These are phyloP conservation scores for Chrysolina oricalcia DNA, from an alignment of 2,888 invertebrate species.

Conservation along the genomic window DNA sequence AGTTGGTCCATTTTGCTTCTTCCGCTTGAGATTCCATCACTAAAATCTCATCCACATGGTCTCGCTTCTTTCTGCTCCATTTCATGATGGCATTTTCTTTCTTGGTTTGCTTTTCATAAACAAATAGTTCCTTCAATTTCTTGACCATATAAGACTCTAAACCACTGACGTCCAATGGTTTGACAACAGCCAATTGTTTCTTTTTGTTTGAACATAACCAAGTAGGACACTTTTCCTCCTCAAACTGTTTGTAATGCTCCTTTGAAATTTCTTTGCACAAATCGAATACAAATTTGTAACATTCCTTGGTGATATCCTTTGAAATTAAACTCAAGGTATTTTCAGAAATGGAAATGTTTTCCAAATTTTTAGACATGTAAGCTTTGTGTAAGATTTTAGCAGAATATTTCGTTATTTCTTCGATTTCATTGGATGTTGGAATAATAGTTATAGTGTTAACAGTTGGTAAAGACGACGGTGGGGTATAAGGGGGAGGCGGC, in stretches of 20 bases:
- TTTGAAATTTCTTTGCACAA: slow-evolving; percentile 77
- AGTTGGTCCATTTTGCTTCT: slow-evolving; percentile 83
- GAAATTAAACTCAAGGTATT: slow-evolving; percentile 61
- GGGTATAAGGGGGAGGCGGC: slow-evolving; percentile 84
- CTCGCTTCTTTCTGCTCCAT: slow-evolving; percentile 79
- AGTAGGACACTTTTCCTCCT: slow-evolving; percentile 71
- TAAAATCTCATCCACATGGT: slow-evolving; percentile 82
- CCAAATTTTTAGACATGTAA: slow-evolving; percentile 64
- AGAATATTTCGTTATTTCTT: slow-evolving; percentile 71
- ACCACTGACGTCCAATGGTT: slow-evolving; percentile 72
- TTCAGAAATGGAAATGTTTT: slow-evolving; percentile 65
- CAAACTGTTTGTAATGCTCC: slow-evolving; percentile 72
- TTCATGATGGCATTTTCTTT: slow-evolving; percentile 76
- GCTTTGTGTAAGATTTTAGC: slow-evolving; percentile 72
- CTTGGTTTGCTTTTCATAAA: slow-evolving; percentile 72
- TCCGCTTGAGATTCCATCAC: slow-evolving; percentile 82
- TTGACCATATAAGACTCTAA: slow-evolving; percentile 73
- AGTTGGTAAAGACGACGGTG: slow-evolving; percentile 72
- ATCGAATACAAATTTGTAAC: slow-evolving; percentile 77
- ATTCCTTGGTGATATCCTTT: slow-evolving; percentile 70
- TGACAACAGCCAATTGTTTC: slow-evolving; percentile 68
- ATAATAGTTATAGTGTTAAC: slow-evolving; percentile 64
- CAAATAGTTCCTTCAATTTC: slow-evolving; percentile 74
- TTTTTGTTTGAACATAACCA: slow-evolving; percentile 72
- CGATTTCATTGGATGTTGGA: slow-evolving; percentile 72